These are phyloP conservation scores for Cerceris rybyensis DNA, from an alignment of 2,888 invertebrate genomes.

Conservation along the genomic window DNA sequence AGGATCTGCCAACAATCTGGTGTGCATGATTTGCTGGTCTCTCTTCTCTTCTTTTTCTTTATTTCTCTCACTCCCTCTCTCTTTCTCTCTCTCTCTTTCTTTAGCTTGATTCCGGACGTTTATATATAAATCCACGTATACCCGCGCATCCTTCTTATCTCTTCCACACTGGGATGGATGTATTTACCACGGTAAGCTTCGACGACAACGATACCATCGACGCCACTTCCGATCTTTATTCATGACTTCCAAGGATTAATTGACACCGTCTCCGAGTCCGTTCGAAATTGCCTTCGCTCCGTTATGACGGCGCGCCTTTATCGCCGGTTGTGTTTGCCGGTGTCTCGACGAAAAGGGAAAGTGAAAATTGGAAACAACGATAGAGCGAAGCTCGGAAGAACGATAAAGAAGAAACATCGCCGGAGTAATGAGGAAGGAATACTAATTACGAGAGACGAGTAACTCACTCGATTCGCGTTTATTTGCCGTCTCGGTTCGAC, in stretches of 20 bases:
- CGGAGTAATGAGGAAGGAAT: neutral
- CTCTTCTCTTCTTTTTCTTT: neutral
- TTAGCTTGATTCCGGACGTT: neutral
- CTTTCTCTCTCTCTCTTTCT: no score
- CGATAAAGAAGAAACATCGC: neutral
- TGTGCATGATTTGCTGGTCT: conserved; percentile 78
- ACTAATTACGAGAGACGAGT: neutral
- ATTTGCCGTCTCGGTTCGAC: neutral
- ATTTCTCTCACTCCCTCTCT: no score
- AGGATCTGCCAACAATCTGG: conserved; percentile 81
- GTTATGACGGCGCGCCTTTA: neutral
- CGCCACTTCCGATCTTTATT: neutral
- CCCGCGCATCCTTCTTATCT: neutral
- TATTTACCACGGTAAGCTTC: neutral
- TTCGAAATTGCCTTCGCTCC: neutral
- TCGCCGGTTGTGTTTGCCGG: neutral
- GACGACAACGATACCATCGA: neutral
- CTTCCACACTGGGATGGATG: neutral
- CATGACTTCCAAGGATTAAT: neutral
- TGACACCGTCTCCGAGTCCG: neutral
- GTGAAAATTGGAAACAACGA: neutral
- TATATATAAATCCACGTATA: conserved; percentile 1
- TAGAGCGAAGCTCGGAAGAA: neutral
- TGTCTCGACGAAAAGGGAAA: neutral
- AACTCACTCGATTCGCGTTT: neutral